A percentile compares a stretch with the other conserved stretches of the same genome.
Conservation (phyloP, 2,113 vertebrate species). For the Gymnorhina tibicen region DNA sequence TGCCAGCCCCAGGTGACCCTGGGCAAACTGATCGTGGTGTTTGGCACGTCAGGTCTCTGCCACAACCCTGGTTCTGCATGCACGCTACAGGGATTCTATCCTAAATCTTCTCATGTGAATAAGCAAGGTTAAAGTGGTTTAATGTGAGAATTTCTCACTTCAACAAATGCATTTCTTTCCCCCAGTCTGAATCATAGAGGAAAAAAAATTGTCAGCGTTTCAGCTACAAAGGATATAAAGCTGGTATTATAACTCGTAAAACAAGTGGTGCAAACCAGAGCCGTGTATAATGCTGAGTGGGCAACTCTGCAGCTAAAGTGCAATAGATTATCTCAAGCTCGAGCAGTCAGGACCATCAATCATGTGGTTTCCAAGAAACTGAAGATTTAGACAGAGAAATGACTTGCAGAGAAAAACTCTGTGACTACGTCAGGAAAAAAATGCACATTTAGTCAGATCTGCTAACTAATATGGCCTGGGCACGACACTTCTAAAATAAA, state of each 20-base stretch:
- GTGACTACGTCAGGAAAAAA: background rate
- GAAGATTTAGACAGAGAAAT: conserved; percentile 13
- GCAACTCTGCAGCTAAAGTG: conserved; percentile 31
- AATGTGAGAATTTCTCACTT: background rate
- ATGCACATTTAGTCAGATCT: background rate
- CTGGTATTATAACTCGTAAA: background rate
- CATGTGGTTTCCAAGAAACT: conserved; percentile 50
- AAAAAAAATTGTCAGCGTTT: background rate
- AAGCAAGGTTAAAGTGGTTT: conserved; percentile 8
- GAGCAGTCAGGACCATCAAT: background rate
- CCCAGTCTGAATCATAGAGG: background rate
- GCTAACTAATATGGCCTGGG: background rate
- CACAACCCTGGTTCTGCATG: background rate
- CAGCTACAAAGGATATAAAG: background rate
- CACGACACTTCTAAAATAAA: background rate
- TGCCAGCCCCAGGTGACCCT: too few species aligned
- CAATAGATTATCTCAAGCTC: background rate
- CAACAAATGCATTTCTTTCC: background rate
- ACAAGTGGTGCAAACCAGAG: conserved; percentile 12
- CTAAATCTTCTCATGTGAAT: background rate
- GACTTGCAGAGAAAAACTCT: background rate
- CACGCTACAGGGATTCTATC: background rate
- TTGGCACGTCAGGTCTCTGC: background rate
- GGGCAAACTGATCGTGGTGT: background rate
- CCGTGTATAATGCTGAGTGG: conserved; percentile 22